These are phyloP conservation scores for Dipodomys ordii DNA, from an alignment of 2,113 vertebrate species.

Conservation along the genomic window DNA sequence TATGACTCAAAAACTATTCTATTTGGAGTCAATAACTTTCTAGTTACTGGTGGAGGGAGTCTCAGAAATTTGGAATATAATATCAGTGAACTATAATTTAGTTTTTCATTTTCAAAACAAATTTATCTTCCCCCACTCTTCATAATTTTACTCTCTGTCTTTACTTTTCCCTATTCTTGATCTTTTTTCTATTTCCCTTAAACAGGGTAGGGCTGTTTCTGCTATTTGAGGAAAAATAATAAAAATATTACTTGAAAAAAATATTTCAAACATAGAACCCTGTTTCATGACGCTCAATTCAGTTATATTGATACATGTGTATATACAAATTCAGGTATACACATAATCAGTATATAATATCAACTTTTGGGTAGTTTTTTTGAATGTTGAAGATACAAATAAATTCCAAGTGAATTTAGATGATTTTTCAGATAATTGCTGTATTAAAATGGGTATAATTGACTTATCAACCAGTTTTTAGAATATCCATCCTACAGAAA, in stretches of 20 bases:
- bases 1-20: neutral
- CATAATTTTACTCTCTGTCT: neutral
- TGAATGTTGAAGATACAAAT: neutral
- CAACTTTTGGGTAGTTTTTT: neutral
- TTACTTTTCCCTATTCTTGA: neutral
- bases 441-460: neutral
- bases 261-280: neutral
- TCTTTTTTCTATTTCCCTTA: neutral
- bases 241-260: neutral
- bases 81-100: neutral
- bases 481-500: neutral
- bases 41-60: neutral
- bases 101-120: neutral
- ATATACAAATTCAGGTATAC: too few species aligned
- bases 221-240: neutral
- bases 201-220: neutral
- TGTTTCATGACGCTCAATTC: neutral
- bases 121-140: neutral
- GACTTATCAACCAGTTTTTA: neutral
- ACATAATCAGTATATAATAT: neutral
- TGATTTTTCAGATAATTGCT: neutral
- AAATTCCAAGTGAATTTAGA: neutral
- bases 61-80: neutral
- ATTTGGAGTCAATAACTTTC: neutral
- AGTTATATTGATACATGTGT: neutral